Evolutionary conservation across 2,113 vertebrate species (phyloP).

Genomic region (Melanerpes aurifrons): DNA sequence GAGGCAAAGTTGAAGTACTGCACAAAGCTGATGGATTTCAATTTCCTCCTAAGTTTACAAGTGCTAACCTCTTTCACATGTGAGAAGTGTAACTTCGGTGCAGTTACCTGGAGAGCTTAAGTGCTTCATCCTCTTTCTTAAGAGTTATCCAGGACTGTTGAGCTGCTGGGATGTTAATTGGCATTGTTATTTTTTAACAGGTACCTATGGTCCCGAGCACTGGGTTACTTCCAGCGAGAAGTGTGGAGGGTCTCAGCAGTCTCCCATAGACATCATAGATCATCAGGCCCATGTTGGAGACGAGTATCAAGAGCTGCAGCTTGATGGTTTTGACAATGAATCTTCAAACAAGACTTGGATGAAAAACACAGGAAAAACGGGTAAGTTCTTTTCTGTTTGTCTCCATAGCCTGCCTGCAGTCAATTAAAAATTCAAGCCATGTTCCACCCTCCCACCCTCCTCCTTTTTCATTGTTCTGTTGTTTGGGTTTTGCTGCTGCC

Average conservation of each 20-base stretch:
- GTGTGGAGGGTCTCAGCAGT: slow-evolving; percentile 90
- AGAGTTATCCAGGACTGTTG: background rate
- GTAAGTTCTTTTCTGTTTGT: slow-evolving; percentile 67
- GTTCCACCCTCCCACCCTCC: background rate
- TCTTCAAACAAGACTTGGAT: slow-evolving; percentile 98
- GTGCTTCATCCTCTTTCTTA: background rate
- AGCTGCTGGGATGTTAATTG: background rate
- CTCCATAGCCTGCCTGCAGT: background rate
- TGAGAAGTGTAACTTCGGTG: background rate
- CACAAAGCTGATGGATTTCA: slow-evolving; percentile 1
- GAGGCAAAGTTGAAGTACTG: slow-evolving; percentile 19
- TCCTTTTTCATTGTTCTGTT: slow-evolving; percentile 29
- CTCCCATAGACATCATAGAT: slow-evolving; percentile 91
- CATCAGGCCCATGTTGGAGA: slow-evolving; percentile 83
- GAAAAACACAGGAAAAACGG: slow-evolving; percentile 99
- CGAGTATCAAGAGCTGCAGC: slow-evolving; percentile 89
- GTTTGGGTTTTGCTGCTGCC: background rate
- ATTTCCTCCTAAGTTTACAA: background rate
- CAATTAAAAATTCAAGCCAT: slow-evolving; percentile 45
- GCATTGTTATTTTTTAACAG: slow-evolving; percentile 70
- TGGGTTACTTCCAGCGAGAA: slow-evolving; percentile 88
- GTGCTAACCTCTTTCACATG: background rate
- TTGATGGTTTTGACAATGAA: slow-evolving; percentile 91
- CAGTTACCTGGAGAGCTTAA: background rate
- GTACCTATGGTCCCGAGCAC: slow-evolving; percentile 90